Percentiles rank a stretch among this genome's conserved stretches.
Conservation (phyloP, 2,888 invertebrate genomes). For the Agrotis segetum region DNA sequence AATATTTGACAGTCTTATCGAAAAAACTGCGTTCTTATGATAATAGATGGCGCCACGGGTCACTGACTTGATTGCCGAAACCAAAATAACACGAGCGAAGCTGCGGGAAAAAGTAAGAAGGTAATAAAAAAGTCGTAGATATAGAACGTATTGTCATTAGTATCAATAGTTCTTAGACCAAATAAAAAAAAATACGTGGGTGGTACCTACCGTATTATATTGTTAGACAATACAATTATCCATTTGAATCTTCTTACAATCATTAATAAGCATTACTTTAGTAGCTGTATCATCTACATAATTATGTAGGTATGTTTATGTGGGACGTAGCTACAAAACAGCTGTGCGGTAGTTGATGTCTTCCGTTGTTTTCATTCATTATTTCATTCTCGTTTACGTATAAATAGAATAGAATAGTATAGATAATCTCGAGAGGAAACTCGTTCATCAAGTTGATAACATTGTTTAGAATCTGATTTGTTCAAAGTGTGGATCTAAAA, state of each 20-base stretch:
- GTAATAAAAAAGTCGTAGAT: no score
- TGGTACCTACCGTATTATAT: background rate
- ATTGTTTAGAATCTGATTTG: conserved; percentile 34
- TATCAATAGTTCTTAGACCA: background rate
- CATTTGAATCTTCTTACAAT: background rate
- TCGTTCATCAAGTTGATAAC: conserved; percentile 46
- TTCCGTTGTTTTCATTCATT: conserved; percentile 48
- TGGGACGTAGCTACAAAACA: conserved; percentile 29
- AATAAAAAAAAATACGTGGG: background rate
- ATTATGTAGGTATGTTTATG: conserved; percentile 11
- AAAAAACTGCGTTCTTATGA: no score
- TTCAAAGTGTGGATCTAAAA: background rate
- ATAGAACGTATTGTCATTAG: no score
- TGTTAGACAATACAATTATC: conserved; percentile 21
- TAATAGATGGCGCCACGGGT: no score
- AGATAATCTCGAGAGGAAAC: conserved; percentile 45
- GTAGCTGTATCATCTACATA: background rate
- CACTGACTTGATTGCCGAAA: no score
- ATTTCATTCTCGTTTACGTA: conserved; percentile 44
- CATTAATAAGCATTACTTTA: conserved; percentile 36
- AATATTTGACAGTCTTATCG: no score
- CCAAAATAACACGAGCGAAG: no score
- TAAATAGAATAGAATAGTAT: conserved; percentile 36
- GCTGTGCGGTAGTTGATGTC: conserved; percentile 19
- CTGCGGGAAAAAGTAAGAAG: no score